Conservation (phyloP, 2,797 vertebrate genomes). For the Halcyon chelicuti region DNA sequence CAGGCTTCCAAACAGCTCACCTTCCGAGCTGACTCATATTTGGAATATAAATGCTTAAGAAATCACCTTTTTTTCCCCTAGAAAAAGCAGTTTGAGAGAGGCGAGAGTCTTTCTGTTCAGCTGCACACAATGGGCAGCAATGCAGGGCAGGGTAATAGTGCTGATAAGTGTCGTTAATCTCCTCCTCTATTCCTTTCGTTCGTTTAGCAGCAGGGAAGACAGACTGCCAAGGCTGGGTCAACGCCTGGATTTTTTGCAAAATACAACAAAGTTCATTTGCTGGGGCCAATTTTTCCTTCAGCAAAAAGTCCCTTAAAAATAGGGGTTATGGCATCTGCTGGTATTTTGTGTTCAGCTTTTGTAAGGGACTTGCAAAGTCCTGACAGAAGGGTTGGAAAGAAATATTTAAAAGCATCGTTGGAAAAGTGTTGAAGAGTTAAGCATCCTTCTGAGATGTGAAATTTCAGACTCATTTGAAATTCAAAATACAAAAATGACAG, state of each 20-base stretch:
- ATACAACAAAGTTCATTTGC: not conserved
- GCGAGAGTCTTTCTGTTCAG: not conserved
- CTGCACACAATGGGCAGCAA: not conserved
- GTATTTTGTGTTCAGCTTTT: not conserved
- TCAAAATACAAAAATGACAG: not conserved
- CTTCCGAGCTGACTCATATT: not conserved
- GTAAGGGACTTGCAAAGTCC: not conserved
- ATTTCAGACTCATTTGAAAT: not conserved
- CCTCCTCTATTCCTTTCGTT: not conserved
- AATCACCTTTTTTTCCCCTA: not conserved
- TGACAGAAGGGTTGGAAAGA: not conserved
- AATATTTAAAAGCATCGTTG: not conserved
- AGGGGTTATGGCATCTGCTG: not conserved
- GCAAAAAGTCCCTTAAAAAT: not conserved
- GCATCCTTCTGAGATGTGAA: not conserved
- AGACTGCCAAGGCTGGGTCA: not conserved
- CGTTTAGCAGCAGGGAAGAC: not conserved
- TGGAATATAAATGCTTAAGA: not conserved
- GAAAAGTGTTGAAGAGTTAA: not conserved
- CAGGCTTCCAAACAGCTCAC: not conserved
- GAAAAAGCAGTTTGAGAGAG: not conserved
- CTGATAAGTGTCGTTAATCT: not conserved
- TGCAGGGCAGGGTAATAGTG: not conserved
- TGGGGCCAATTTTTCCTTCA: not conserved
- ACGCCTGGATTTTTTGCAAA: not conserved